Evolutionary conservation across 2,888 invertebrate species (phyloP).

Genomic region (Calameuta filiformis): DNA sequence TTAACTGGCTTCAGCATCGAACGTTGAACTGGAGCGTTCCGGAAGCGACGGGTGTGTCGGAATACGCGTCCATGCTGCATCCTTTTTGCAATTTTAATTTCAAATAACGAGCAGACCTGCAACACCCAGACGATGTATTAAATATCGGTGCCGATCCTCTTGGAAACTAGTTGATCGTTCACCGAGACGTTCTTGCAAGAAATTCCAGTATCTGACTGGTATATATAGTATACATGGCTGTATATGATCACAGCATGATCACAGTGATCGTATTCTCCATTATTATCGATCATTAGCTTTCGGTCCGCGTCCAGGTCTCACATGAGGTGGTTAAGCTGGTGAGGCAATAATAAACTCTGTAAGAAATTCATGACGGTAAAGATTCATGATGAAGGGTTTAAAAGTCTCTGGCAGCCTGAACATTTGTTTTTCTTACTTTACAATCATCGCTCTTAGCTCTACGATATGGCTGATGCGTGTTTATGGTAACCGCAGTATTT

Average conservation of each 20-base stretch:
- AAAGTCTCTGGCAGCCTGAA: not conserved
- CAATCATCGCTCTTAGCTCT: not conserved
- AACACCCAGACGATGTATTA: not conserved
- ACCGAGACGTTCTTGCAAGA: not conserved
- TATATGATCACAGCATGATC: not conserved
- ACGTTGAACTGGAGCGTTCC: constrained; percentile 1
- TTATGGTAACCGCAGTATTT: not conserved
- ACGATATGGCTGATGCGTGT: not conserved
- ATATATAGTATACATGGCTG: not conserved
- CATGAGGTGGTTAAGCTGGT: not conserved
- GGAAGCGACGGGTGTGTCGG: constrained; percentile 1
- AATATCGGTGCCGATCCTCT: not conserved
- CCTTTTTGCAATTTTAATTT: not conserved
- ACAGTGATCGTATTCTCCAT: not conserved
- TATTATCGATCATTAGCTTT: not conserved
- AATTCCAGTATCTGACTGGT: not conserved
- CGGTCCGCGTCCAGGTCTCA: not conserved
- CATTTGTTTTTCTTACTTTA: not conserved
- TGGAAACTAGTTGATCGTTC: not conserved
- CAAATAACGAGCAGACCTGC: not conserved
- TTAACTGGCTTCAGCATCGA: not conserved
- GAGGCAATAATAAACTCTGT: not conserved
- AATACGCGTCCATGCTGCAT: not conserved
- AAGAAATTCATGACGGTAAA: not conserved
- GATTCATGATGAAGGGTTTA: not conserved